Percentiles rank a stretch among this genome's conserved stretches.
phyloP scores from a whole-genome alignment of 2,888 invertebrate genomes.

The Epinotia bilunana region DNA sequence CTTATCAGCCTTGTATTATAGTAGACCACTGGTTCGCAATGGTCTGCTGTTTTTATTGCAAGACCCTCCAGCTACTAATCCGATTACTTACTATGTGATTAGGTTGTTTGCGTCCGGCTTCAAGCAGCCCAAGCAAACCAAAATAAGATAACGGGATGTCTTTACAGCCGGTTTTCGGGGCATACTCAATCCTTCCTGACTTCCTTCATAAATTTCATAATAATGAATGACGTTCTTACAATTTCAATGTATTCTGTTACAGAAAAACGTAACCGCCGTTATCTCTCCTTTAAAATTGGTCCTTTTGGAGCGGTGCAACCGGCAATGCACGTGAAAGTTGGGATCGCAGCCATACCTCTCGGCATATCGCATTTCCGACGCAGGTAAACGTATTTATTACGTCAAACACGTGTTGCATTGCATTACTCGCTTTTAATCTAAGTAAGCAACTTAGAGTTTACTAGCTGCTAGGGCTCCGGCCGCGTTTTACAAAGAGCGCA shows the following conservation, averaged over 20 bases:
- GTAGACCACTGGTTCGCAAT: too few species aligned
- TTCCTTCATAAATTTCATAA: neutral
- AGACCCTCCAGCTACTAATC: too few species aligned
- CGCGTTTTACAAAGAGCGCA: too few species aligned
- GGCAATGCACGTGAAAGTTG: slow-evolving; percentile 33
- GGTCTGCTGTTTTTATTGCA: too few species aligned
- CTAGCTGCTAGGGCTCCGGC: too few species aligned
- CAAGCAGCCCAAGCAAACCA: neutral
- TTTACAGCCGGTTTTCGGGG: neutral
- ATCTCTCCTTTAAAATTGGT: neutral
- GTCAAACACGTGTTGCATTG: slow-evolving; percentile 10
- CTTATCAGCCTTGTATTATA: too few species aligned
- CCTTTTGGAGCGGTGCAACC: slow-evolving; percentile 15
- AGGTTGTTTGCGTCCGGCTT: too few species aligned
- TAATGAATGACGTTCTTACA: neutral
- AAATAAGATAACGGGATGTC: neutral
- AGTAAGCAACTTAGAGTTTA: neutral
- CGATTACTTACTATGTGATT: too few species aligned
- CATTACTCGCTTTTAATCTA: neutral
- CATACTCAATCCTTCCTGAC: neutral
- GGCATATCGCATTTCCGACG: slow-evolving; percentile 22
- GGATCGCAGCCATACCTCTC: slow-evolving; percentile 12
- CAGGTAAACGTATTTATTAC: slow-evolving; percentile 28
- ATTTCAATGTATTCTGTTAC: neutral
- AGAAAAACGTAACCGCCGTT: neutral